These are phyloP conservation scores for Spongilla lacustris DNA, from an alignment of 37 sponge, comb jelly and placozoan species.

Conservation along the genomic window DNA sequence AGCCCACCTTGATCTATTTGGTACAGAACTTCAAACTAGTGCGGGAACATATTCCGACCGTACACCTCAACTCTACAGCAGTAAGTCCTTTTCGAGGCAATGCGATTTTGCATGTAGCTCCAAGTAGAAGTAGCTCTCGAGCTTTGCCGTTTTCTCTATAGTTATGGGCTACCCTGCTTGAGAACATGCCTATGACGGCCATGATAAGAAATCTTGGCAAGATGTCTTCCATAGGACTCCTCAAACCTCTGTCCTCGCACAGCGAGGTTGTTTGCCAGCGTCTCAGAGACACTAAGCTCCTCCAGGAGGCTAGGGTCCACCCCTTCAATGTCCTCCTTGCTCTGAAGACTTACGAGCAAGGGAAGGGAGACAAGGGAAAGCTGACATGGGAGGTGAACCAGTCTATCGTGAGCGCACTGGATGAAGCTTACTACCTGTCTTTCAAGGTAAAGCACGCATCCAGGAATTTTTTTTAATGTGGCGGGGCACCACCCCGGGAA, in stretches of 20 bases:
- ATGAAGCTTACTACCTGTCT: conserved; percentile 70
- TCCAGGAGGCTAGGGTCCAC: conserved; percentile 63
- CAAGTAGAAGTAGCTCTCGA: too few relatives aligned
- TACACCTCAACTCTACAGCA: conserved; percentile 43
- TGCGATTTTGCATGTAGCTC: neutral
- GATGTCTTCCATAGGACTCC: conserved; percentile 77
- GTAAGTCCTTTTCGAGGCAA: conserved; percentile 39
- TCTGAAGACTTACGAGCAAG: conserved; percentile 64
- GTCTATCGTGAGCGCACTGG: conserved; percentile 53
- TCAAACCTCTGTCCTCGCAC: conserved; percentile 53
- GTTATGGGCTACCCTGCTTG: conserved; percentile 75
- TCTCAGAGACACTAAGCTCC: conserved; percentile 33
- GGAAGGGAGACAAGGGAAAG: conserved; percentile 70
- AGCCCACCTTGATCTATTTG: conserved; percentile 33
- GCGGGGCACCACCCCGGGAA: too few relatives aligned
- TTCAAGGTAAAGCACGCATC: conserved; percentile 82
- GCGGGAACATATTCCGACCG: conserved; percentile 77
- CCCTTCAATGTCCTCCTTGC: conserved; percentile 82
- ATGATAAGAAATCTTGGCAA: conserved; percentile 85
- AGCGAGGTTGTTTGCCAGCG: conserved; percentile 39
- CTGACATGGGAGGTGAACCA: conserved; percentile 66
- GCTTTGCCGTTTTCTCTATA: neutral
- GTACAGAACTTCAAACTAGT: conserved; percentile 58
- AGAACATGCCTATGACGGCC: conserved; percentile 85
- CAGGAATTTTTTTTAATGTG: too few relatives aligned